These are phyloP conservation scores for Scortum barcoo DNA, from an alignment of 2,113 vertebrate genomes.

Conservation along the genomic window DNA sequence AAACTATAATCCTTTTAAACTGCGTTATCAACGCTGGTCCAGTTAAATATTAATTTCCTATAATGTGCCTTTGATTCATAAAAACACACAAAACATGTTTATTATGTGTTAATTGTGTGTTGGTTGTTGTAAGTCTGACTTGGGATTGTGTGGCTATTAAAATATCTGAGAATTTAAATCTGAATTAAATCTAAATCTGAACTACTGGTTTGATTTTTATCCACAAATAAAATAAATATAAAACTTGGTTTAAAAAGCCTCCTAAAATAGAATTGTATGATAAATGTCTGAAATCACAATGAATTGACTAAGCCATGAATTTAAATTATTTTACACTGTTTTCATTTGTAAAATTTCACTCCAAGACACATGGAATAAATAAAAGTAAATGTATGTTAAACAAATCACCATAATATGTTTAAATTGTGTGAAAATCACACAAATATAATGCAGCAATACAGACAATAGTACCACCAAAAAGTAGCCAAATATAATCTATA, in stretches of 20 bases:
- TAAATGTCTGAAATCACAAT: neutral
- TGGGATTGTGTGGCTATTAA: neutral
- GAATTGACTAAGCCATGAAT: neutral
- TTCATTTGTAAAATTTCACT: neutral
- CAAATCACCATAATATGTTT: no score
- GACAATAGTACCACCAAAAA: neutral
- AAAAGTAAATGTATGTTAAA: neutral
- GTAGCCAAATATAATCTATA: neutral
- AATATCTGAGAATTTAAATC: no score
- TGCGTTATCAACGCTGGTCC: neutral
- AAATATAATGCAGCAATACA: neutral
- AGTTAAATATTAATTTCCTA: constrained; percentile 29
- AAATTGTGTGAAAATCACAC: neutral
- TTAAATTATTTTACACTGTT: neutral
- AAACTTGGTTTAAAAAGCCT: neutral
- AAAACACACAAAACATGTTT: neutral
- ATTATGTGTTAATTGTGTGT: neutral
- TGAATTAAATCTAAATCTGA: neutral
- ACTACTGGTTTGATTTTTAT: neutral
- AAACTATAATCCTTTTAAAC: constrained; percentile 3
- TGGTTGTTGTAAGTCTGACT: neutral
- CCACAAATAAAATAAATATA: neutral
- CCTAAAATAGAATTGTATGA: neutral
- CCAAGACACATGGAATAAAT: neutral
- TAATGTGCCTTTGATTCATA: constrained; percentile 2